Evolutionary conservation across 2,113 vertebrate species (phyloP).

Genomic region (Oplegnathus fasciatus): DNA sequence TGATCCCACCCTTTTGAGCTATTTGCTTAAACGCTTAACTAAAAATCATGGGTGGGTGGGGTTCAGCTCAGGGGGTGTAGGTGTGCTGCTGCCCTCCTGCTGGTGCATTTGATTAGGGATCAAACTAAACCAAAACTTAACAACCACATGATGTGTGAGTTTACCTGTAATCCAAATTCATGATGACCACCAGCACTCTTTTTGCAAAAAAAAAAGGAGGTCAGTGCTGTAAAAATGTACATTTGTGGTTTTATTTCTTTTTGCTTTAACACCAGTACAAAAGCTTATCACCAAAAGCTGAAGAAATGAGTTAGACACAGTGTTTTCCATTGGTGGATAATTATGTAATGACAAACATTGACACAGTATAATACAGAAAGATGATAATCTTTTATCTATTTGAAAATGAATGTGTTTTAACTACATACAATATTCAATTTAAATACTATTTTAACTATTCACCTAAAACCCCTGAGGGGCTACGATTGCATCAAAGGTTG

Average conservation of each 20-base stretch:
- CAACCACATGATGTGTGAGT: neutral
- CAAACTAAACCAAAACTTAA: conserved; percentile 17
- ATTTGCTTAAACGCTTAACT: conserved; percentile 29
- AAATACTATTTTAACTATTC: neutral
- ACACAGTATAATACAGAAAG: neutral
- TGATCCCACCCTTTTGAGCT: conserved; percentile 31
- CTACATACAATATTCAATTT: neutral
- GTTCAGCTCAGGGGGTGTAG: conserved; percentile 9
- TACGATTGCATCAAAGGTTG: conserved; percentile 22
- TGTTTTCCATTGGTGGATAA: neutral
- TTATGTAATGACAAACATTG: neutral
- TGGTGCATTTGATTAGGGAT: conserved; percentile 11
- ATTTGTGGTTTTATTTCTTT: neutral
- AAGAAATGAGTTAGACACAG: neutral
- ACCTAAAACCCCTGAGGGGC: neutral
- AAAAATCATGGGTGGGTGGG: conserved; percentile 10
- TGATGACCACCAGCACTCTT: neutral
- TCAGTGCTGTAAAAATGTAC: neutral
- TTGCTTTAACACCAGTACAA: neutral
- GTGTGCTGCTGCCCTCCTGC: conserved; percentile 3
- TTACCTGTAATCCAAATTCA: conserved; percentile 20
- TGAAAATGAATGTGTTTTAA: neutral
- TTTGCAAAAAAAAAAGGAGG: neutral
- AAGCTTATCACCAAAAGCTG: neutral
- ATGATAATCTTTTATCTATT: neutral